Evolutionary conservation across 2,113 vertebrate species (phyloP).

Genomic region (Bucco capensis): DNA sequence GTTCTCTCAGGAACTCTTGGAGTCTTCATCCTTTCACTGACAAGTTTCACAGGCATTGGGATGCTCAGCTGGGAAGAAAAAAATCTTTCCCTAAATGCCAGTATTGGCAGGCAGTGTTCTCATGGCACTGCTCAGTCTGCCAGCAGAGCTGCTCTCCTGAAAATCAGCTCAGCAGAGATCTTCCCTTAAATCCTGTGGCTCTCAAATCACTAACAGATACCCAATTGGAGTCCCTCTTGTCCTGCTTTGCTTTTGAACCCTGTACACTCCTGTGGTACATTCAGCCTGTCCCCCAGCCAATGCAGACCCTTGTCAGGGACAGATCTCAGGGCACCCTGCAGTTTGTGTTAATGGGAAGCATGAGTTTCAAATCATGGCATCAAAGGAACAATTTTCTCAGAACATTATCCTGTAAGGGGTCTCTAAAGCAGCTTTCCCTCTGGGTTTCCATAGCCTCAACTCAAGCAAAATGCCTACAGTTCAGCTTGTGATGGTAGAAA

Average conservation of each 20-base stretch:
- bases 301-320: neutral
- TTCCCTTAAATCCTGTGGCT: neutral
- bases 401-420: slow-evolving; percentile 8
- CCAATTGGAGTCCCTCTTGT: neutral
- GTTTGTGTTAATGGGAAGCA: slow-evolving; percentile 12
- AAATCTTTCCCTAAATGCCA: neutral
- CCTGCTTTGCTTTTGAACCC: slow-evolving; percentile 8
- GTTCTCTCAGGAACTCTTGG: neutral
- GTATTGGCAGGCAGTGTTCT: neutral
- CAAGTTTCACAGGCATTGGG: neutral
- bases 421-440: slow-evolving; percentile 15
- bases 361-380: slow-evolving; percentile 47
- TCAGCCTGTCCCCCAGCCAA: slow-evolving; percentile 2
- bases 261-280: neutral
- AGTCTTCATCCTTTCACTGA: neutral
- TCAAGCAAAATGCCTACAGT: neutral
- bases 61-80: neutral
- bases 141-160: neutral
- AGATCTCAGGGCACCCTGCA: neutral
- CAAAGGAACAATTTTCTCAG: slow-evolving; percentile 40
- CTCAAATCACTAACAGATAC: slow-evolving; percentile 44
- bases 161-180: neutral
- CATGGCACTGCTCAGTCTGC: neutral
- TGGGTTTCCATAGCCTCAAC: neutral
- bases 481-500: neutral